Evolutionary conservation across 64 coral and sea anemone species (phyloP).

Genomic region (Pocillopora damicornis): DNA sequence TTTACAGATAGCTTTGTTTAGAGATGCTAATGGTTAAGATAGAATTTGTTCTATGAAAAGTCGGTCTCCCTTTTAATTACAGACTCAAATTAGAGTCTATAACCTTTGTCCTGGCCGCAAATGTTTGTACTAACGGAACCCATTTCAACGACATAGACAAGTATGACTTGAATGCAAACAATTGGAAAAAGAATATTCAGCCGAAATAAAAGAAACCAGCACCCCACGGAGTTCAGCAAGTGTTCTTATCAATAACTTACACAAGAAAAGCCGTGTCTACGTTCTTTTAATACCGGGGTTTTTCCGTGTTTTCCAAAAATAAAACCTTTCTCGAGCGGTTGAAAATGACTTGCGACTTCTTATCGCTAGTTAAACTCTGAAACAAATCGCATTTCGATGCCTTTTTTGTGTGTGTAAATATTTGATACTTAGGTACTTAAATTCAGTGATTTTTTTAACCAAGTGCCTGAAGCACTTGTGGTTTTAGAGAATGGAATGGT

Average conservation of each 20-base stretch:
- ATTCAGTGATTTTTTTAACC: no score
- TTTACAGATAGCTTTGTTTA: constrained; percentile 2
- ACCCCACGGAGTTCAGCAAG: not conserved
- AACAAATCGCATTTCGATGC: no score
- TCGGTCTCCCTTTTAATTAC: not conserved
- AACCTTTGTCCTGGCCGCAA: constrained; percentile 8
- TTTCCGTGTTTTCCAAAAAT: not conserved
- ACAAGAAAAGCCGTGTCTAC: not conserved
- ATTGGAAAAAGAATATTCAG: not conserved
- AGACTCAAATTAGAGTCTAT: not conserved
- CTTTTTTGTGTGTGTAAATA: no score
- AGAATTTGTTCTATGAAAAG: not conserved
- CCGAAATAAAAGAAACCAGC: not conserved
- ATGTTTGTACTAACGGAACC: not conserved
- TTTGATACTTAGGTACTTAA: no score
- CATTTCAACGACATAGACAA: not conserved
- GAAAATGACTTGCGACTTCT: no score
- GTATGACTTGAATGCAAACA: constrained; percentile 11
- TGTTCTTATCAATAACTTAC: not conserved
- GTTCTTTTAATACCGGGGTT: not conserved
- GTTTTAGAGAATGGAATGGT: no score
- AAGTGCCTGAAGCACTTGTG: no score
- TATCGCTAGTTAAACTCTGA: no score
- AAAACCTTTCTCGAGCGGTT: no score
- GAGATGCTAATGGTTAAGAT: constrained; percentile 2